A percentile compares a stretch with the other conserved stretches of the same genome.
Evolutionary conservation across 2,113 vertebrate species (phyloP).

Genomic region (Ellobius talpinus): DNA sequence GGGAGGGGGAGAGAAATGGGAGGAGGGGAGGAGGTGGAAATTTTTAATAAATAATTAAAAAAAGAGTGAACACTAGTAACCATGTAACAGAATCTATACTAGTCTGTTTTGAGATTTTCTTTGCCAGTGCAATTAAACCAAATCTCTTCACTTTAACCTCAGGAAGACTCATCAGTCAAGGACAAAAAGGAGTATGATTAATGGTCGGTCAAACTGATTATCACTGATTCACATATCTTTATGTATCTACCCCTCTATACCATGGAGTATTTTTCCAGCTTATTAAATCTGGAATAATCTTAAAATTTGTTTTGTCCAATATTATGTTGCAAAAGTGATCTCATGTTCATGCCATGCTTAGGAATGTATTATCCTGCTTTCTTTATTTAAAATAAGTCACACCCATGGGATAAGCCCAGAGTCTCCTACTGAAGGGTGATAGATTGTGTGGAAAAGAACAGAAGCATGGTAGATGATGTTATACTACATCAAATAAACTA

Average conservation of each 20-base stretch:
- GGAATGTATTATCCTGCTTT: neutral
- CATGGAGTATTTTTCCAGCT: neutral
- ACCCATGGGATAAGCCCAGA: neutral
- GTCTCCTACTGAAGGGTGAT: neutral
- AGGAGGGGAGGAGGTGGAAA: too few species aligned
- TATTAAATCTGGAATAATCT: neutral
- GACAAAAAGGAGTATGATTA: neutral
- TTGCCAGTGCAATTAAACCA: neutral
- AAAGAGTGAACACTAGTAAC: too few species aligned
- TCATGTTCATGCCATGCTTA: neutral
- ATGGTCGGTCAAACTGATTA: neutral
- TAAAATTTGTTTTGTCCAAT: slow-evolving; percentile 1
- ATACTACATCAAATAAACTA: neutral
- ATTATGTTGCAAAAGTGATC: neutral
- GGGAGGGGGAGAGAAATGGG: too few species aligned
- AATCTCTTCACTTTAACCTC: neutral
- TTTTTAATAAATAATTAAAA: too few species aligned
- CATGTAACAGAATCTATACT: neutral
- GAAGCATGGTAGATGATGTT: neutral
- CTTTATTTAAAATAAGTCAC: slow-evolving; percentile 2
- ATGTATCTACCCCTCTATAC: neutral
- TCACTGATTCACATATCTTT: neutral
- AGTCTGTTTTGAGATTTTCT: neutral
- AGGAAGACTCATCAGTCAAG: neutral
- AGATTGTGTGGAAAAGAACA: neutral